Conservation (phyloP, 2,888 invertebrate genomes). For the Platycheirus albimanus region DNA sequence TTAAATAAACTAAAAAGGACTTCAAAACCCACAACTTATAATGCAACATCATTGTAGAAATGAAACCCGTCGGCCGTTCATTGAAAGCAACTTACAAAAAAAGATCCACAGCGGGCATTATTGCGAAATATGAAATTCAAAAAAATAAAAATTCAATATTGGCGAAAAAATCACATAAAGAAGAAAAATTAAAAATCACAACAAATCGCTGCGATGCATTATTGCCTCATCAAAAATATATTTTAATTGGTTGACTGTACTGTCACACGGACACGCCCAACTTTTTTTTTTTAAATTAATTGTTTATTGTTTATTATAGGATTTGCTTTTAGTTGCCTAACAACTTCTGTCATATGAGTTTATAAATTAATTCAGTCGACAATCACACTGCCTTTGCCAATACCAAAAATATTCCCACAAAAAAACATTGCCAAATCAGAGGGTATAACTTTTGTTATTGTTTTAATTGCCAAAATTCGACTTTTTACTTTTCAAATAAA, state of each 20-base stretch:
- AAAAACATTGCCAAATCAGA: conserved; percentile 1
- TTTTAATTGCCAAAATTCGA: no score
- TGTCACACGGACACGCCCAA: conserved; percentile 5
- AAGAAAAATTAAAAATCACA: background rate
- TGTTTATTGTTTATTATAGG: background rate
- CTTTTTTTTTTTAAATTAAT: background rate
- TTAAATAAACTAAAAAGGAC: no score
- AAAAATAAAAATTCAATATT: background rate
- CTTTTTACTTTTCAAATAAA: background rate
- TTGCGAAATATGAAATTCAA: no score
- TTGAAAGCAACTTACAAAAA: no score
- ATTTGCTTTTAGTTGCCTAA: background rate
- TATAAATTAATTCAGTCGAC: background rate
- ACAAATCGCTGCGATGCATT: background rate
- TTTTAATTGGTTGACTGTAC: background rate
- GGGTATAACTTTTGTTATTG: background rate
- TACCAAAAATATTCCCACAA: background rate
- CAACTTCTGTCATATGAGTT: conserved; percentile 8
- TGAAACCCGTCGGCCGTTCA: no score
- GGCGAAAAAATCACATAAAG: background rate
- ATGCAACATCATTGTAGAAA: no score
- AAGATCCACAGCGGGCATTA: no score
- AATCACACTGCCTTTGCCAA: no score
- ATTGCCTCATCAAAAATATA: background rate
- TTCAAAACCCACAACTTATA: no score